Percentiles rank a stretch among this genome's conserved stretches.
Conservation (phyloP, 2,113 vertebrate genomes). For the Pyrgilauda ruficollis region DNA sequence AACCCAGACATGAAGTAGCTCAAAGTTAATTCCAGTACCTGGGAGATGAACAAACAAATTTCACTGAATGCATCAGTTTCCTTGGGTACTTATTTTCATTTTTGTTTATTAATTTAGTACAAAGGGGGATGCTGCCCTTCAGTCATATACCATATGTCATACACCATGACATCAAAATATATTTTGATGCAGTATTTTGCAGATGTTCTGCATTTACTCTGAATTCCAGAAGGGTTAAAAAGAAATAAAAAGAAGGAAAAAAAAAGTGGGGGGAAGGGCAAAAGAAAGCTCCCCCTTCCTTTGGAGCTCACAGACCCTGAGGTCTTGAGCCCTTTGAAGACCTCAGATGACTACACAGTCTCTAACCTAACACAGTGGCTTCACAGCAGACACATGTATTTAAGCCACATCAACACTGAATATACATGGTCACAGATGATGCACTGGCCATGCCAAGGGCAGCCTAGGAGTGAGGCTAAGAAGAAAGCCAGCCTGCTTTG, state of each 20-base stretch:
- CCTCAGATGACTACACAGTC: neutral
- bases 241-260: neutral
- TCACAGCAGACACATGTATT: neutral
- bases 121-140: neutral
- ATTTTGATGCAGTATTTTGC: neutral
- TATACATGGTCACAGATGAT: neutral
- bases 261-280: accelerated
- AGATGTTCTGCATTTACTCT: neutral
- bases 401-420: neutral
- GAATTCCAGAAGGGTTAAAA: neutral
- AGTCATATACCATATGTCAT: neutral
- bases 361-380: neutral
- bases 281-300: neutral
- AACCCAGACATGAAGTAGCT: neutral
- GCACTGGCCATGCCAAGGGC: neutral
- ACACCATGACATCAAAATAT: neutral
- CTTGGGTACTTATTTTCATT: neutral
- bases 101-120: neutral
- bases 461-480: neutral
- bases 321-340: neutral
- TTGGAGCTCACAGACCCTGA: neutral
- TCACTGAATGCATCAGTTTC: neutral
- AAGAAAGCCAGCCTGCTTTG: neutral
- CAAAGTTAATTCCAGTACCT: neutral
- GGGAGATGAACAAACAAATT: neutral